phyloP scores from a whole-genome alignment of 2,797 vertebrate species.

The Labroides dimidiatus region DNA sequence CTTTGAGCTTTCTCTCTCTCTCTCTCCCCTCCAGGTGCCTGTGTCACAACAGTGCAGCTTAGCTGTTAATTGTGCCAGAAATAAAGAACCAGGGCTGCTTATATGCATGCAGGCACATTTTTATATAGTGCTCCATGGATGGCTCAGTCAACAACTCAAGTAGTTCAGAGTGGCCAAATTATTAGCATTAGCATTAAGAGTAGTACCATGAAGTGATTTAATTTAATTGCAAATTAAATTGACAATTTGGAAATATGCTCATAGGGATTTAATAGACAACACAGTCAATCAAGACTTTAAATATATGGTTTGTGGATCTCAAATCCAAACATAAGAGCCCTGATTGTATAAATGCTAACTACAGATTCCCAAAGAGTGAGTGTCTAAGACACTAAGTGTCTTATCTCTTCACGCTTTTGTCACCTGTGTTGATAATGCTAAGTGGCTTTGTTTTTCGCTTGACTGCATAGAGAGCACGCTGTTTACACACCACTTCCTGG shows the following conservation, averaged over 20 bases:
- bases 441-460: conserved; percentile 47
- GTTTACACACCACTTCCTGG: conserved; percentile 20
- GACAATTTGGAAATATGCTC: too few species aligned
- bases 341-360: conserved; percentile 2
- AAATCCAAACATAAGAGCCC: neutral
- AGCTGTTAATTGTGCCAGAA: conserved; percentile 53
- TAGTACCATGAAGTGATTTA: too few species aligned
- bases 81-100: conserved; percentile 19
- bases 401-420: conserved; percentile 32
- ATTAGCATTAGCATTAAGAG: too few species aligned
- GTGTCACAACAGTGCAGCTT: conserved; percentile 37
- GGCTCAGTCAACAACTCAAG: conserved; percentile 26
- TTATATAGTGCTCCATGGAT: neutral
- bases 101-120: conserved; percentile 23
- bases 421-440: conserved; percentile 45
- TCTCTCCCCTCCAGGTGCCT: conserved; percentile 43
- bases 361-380: neutral
- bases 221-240: too few species aligned
- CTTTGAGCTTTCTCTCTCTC: conserved; percentile 47
- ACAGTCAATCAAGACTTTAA: too few species aligned
- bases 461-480: conserved; percentile 22
- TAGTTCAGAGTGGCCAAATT: conserved; percentile 11
- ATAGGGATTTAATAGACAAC: too few species aligned
- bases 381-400: conserved; percentile 21
- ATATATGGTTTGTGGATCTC: neutral